phyloP scores from a whole-genome alignment of 2,888 invertebrate species.

The Achlya flavicornis region DNA sequence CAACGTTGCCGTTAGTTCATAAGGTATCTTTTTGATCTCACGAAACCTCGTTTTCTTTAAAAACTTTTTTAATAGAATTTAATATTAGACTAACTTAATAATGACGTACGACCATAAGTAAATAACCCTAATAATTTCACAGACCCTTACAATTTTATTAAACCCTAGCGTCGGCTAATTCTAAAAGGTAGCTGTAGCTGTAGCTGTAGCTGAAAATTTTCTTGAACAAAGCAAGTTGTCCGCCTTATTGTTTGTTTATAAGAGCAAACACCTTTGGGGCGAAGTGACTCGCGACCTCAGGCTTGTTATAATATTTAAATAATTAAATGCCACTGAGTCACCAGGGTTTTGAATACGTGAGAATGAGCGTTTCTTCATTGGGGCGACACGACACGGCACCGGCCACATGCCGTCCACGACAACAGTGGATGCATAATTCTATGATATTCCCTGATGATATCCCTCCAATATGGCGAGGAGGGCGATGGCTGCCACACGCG shows the following conservation, averaged over 20 bases:
- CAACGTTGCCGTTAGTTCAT: too few relatives aligned
- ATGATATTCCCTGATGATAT: too few relatives aligned
- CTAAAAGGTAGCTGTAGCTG: neutral
- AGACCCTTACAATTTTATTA: neutral
- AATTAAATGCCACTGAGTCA: neutral
- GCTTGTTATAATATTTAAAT: neutral
- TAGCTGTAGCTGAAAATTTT: neutral
- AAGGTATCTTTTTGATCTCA: too few relatives aligned
- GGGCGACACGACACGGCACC: too few relatives aligned
- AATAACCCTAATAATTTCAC: neutral
- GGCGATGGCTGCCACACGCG: too few relatives aligned
- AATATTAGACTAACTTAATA: neutral
- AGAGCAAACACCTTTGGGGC: neutral
- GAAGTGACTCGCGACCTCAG: constrained; percentile 1
- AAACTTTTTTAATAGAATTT: neutral
- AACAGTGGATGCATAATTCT: too few relatives aligned
- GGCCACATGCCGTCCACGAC: too few relatives aligned
- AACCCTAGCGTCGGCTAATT: neutral
- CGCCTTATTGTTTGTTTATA: neutral
- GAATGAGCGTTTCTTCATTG: too few relatives aligned
- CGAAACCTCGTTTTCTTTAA: too few relatives aligned
- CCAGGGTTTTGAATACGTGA: neutral
- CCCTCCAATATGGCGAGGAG: too few relatives aligned
- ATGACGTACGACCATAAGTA: neutral
- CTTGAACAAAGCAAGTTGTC: constrained; percentile 4